phyloP scores from a whole-genome alignment of 2,797 vertebrate genomes.

The Mormyrops attenuatus region DNA sequence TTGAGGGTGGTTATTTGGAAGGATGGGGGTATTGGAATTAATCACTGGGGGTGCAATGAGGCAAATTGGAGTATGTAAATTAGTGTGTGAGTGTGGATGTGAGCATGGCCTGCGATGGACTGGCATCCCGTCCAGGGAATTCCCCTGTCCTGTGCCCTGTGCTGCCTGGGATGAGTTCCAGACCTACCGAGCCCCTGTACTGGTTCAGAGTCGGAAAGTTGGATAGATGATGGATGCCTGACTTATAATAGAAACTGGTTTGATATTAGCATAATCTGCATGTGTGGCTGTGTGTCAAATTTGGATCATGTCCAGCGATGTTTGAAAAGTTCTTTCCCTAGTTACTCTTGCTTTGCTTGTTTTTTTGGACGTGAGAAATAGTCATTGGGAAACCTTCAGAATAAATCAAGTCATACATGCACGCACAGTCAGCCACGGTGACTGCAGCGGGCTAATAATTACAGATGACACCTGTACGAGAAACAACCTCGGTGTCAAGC shows the following conservation, averaged over 20 bases:
- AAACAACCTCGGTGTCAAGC: neutral
- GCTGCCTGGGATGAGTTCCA: neutral
- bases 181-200: neutral
- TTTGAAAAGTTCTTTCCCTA: neutral
- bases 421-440: neutral
- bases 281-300: neutral
- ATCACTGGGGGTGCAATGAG: conserved; percentile 1
- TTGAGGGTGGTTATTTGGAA: neutral
- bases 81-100: neutral
- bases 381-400: neutral
- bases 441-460: neutral
- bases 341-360: neutral
- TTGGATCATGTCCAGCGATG: neutral
- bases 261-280: conserved; percentile 8
- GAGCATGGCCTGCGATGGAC: neutral
- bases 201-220: neutral
- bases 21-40: neutral
- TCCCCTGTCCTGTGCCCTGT: neutral
- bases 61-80: neutral
- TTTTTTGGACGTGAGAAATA: neutral
- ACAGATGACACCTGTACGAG: conserved; percentile 13
- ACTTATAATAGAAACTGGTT: conserved; percentile 13
- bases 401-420: neutral
- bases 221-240: conserved; percentile 1
- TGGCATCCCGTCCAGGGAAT: neutral